Evolutionary conservation across 23 tunicate genomes (phyloP).

Genomic region (Halocynthia roretzi): DNA sequence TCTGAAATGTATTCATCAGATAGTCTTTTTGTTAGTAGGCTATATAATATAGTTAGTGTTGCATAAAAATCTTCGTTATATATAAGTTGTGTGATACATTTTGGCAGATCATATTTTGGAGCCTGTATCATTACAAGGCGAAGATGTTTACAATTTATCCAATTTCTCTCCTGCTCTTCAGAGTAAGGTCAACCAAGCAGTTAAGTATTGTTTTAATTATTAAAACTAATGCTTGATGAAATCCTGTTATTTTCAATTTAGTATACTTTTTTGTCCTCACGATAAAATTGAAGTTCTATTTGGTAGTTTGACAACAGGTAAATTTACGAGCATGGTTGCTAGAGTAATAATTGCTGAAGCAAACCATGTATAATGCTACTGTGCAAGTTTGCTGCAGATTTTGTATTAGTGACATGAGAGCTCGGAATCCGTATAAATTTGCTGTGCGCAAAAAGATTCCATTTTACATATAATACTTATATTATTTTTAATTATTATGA

Average conservation of each 20-base stretch:
- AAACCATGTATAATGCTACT: no score
- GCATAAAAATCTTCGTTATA: not conserved
- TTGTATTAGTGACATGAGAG: no score
- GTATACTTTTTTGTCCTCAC: not conserved
- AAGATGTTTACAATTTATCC: conserved; percentile 26
- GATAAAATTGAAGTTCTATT: not conserved
- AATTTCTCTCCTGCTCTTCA: not conserved
- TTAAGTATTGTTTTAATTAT: not conserved
- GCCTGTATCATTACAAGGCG: conserved; percentile 34
- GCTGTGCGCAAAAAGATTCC: no score
- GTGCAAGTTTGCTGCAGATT: no score
- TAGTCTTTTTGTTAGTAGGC: no score
- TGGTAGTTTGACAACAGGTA: not conserved
- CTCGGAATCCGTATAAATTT: no score
- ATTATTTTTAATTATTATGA: no score
- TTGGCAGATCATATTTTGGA: conserved; percentile 27
- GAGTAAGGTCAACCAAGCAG: conserved; percentile 5
- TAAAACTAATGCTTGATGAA: not conserved
- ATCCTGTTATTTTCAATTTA: not conserved
- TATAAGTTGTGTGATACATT: no score
- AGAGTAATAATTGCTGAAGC: no score
- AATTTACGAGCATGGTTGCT: no score
- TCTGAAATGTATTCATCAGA: no score
- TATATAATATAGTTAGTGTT: not conserved
- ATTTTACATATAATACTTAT: no score